Conservation (phyloP, 2,888 invertebrate genomes). For the Lordiphosa fenestrarum region DNA sequence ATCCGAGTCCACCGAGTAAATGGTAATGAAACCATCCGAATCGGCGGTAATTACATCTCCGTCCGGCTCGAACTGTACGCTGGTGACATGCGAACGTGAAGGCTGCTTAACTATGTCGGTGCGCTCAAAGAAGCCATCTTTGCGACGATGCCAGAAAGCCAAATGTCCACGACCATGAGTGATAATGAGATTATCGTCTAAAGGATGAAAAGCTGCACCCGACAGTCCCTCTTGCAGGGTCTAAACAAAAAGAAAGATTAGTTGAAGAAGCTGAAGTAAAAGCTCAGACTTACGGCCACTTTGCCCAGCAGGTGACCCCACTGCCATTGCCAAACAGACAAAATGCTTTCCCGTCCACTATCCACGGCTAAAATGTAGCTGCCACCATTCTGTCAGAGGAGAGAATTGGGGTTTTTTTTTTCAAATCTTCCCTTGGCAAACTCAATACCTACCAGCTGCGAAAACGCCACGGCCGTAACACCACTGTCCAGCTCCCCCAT, state of each 20-base stretch:
- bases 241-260: slow-evolving; percentile 80
- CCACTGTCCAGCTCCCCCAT: slow-evolving; percentile 94
- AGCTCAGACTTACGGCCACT: slow-evolving; percentile 88
- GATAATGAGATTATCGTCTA: slow-evolving; percentile 94
- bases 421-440: slow-evolving; percentile 1
- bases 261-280: slow-evolving; percentile 4
- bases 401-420: too few relatives aligned
- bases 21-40: slow-evolving; percentile 93
- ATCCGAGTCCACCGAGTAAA: slow-evolving; percentile 93
- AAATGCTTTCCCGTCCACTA: slow-evolving; percentile 92
- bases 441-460: slow-evolving; percentile 85
- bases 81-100: slow-evolving; percentile 90
- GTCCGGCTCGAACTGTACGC: slow-evolving; percentile 93
- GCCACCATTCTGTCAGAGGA: slow-evolving; percentile 87
- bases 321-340: slow-evolving; percentile 98
- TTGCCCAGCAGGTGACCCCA: slow-evolving; percentile 95
- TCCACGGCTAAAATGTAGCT: slow-evolving; percentile 94
- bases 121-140: slow-evolving; percentile 94
- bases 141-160: slow-evolving; percentile 95
- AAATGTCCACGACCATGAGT: slow-evolving; percentile 95
- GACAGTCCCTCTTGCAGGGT: slow-evolving; percentile 93
- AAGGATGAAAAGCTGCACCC: slow-evolving; percentile 94
- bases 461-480: slow-evolving; percentile 93
- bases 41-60: slow-evolving; percentile 96
- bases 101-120: slow-evolving; percentile 95